These are phyloP conservation scores for Silurus lanzhouensis DNA, from an alignment of 2,797 vertebrate genomes.

Conservation along the genomic window DNA sequence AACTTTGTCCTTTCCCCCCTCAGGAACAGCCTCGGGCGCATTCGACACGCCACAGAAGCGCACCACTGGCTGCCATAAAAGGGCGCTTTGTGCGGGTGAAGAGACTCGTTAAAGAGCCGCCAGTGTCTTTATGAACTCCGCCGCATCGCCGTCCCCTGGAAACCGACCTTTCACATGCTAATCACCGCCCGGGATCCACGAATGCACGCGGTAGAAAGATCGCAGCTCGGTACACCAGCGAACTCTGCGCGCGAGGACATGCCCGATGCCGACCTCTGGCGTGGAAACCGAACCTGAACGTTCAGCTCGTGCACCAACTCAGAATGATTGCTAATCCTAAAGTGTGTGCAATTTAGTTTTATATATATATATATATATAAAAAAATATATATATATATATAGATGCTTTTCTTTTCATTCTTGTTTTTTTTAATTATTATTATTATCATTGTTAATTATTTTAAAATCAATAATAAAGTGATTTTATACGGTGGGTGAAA, in stretches of 20 bases:
- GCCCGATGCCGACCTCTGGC: slow-evolving; percentile 6
- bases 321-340: neutral
- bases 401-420: neutral
- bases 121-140: slow-evolving; percentile 75
- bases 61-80: slow-evolving; percentile 78
- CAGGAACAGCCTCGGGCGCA: slow-evolving; percentile 72
- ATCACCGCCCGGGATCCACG: slow-evolving; percentile 61
- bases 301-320: neutral
- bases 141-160: slow-evolving; percentile 70
- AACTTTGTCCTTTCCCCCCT: slow-evolving; percentile 78
- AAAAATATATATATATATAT: too few species aligned
- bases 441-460: too few species aligned
- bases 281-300: neutral
- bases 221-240: neutral
- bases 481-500: neutral
- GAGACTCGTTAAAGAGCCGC: slow-evolving; percentile 82
- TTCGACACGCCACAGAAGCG: slow-evolving; percentile 83
- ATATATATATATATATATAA: too few species aligned
- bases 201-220: slow-evolving; percentile 56
- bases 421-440: neutral
- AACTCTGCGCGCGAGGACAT: neutral
- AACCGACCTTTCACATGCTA: slow-evolving; percentile 75
- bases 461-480: neutral
- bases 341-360: neutral
- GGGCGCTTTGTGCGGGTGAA: slow-evolving; percentile 77